These are phyloP conservation scores for Odontocerum albicorne DNA, from an alignment of 2,888 invertebrate genomes.

Conservation along the genomic window DNA sequence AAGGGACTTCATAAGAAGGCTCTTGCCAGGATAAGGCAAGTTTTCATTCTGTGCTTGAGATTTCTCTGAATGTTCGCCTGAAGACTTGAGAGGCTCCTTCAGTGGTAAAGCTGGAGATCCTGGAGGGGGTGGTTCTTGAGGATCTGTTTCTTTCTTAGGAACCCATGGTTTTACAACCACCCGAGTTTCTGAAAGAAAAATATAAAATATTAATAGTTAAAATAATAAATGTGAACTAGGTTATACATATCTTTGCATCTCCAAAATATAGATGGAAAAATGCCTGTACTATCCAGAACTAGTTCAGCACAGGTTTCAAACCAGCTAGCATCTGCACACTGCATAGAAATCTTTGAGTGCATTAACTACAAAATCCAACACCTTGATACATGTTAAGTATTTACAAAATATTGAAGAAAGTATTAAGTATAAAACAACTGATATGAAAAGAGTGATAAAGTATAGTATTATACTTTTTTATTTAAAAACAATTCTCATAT, in stretches of 20 bases:
- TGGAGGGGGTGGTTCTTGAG: constrained; percentile 37
- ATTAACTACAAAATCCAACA: too few species aligned
- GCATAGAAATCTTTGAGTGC: too few species aligned
- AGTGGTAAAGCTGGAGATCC: constrained; percentile 9
- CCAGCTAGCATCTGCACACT: too few species aligned
- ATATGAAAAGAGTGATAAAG: background rate
- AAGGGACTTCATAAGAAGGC: constrained; percentile 51
- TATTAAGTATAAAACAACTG: too few species aligned
- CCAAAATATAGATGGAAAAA: too few species aligned
- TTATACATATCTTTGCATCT: too few species aligned
- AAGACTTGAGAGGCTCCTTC: background rate
- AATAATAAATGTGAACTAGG: too few species aligned
- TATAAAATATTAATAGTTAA: too few species aligned
- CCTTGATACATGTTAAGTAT: too few species aligned
- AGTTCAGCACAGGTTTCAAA: too few species aligned
- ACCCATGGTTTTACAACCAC: constrained; percentile 41
- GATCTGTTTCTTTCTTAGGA: constrained; percentile 38
- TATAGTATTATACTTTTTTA: background rate
- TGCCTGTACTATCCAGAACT: too few species aligned
- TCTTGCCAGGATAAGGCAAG: constrained; percentile 52
- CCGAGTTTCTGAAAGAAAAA: constrained; percentile 37
- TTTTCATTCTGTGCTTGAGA: background rate
- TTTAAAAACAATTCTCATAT: background rate
- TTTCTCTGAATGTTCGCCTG: background rate
- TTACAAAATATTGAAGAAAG: too few species aligned